A percentile compares a stretch with the other conserved stretches of the same genome.
Conservation (phyloP, 1,140 invertebrate genomes). For the Hyposmocoma kahamanoa region DNA sequence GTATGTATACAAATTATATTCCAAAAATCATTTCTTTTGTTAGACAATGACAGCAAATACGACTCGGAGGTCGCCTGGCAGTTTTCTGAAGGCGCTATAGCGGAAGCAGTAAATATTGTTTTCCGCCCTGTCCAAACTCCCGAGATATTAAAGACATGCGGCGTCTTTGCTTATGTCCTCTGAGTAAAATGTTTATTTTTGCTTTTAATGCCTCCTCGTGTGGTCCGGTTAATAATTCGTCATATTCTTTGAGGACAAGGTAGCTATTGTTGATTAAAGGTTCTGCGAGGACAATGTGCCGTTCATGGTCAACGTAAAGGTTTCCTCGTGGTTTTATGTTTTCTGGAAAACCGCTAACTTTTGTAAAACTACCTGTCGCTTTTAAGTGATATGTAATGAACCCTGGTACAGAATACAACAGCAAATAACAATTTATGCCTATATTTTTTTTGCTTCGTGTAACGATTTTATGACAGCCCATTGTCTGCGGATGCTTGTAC, state of each 20-base stretch:
- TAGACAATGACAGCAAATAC: conserved; percentile 8
- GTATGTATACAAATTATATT: too few relatives aligned
- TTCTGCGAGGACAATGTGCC: conserved; percentile 38
- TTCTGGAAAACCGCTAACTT: conserved; percentile 9
- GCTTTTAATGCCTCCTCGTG: conserved; percentile 18
- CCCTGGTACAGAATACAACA: neutral
- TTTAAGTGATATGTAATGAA: neutral
- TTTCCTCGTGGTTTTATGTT: conserved; percentile 29
- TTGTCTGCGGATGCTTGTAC: too few relatives aligned
- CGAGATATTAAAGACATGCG: conserved; percentile 16
- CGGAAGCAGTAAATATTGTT: conserved; percentile 47
- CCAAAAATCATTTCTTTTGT: too few relatives aligned
- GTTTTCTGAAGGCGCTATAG: conserved; percentile 27
- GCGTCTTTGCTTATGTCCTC: conserved; percentile 33
- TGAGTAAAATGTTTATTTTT: conserved; percentile 34
- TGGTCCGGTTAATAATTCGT: conserved; percentile 28
- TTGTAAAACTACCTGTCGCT: neutral
- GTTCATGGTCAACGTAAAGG: conserved; percentile 29
- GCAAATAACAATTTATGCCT: neutral
- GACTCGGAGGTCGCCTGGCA: conserved; percentile 23
- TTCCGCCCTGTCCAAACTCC: conserved; percentile 35
- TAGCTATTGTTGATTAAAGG: conserved; percentile 41
- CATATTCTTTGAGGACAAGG: conserved; percentile 34
- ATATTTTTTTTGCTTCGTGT: neutral
- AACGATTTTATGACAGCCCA: neutral